Conservation (phyloP, 2,113 vertebrate species). For the Syngnathus floridae region DNA sequence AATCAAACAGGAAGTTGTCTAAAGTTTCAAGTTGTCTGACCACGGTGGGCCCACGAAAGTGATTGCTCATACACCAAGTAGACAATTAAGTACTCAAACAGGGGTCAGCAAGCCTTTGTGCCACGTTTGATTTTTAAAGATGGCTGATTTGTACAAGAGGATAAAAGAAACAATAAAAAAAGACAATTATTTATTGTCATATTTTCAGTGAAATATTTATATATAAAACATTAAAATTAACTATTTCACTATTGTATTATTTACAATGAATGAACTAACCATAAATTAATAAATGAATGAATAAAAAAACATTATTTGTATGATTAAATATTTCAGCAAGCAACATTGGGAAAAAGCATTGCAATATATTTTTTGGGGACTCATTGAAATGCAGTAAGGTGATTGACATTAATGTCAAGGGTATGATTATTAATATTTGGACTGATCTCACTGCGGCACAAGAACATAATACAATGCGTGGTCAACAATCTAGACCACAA, state of each 20-base stretch:
- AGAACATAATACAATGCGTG: background rate
- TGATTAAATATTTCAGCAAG: background rate
- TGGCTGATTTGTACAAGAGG: background rate
- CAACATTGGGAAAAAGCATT: background rate
- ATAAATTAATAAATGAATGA: background rate
- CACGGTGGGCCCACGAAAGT: conserved; percentile 8
- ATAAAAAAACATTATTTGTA: background rate
- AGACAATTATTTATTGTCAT: background rate
- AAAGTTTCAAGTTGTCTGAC: conserved; percentile 16
- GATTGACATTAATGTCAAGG: background rate
- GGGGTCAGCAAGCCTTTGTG: background rate
- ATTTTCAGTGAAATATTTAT: too few relatives aligned
- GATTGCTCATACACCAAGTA: background rate
- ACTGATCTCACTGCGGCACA: too few relatives aligned
- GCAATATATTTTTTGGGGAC: background rate
- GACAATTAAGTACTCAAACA: background rate
- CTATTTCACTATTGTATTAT: background rate
- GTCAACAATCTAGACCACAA: background rate
- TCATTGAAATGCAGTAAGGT: background rate
- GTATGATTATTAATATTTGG: background rate
- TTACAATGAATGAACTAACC: background rate
- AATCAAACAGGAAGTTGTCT: conserved; percentile 47
- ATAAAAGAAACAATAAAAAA: too few relatives aligned
- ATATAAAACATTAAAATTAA: background rate
- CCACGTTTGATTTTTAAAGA: background rate